Conservation (phyloP, 1,140 invertebrate genomes). For the Lasaia peninsularis region DNA sequence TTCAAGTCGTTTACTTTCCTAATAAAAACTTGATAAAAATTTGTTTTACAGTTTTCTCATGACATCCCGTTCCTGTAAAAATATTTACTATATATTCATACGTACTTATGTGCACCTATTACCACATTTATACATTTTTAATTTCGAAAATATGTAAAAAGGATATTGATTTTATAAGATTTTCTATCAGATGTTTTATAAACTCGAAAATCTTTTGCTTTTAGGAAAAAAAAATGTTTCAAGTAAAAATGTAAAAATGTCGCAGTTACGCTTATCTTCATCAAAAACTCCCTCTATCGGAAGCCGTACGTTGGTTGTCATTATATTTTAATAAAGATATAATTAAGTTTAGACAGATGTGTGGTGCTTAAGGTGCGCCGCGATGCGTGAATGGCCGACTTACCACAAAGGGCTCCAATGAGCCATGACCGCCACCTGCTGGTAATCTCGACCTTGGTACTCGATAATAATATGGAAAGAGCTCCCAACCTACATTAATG, state of each 20-base stretch:
- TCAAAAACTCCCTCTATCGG: background rate
- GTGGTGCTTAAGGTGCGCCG: conserved; percentile 17
- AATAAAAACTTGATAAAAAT: too few species aligned
- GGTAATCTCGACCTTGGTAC: conserved; percentile 19
- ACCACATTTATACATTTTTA: too few species aligned
- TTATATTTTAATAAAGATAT: conserved; percentile 4
- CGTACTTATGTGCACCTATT: too few species aligned
- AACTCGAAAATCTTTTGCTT: too few species aligned
- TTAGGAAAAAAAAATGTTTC: too few species aligned
- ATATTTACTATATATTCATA: too few species aligned
- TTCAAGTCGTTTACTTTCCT: too few species aligned
- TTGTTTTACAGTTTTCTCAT: too few species aligned
- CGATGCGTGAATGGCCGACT: conserved; percentile 19
- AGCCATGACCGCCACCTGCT: conserved; percentile 28
- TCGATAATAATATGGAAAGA: conserved; percentile 4
- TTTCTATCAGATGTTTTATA: too few species aligned
- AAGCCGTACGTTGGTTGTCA: background rate
- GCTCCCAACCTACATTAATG: background rate
- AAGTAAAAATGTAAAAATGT: background rate
- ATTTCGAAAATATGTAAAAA: too few species aligned
- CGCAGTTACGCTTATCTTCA: background rate
- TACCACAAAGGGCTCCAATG: conserved; percentile 18
- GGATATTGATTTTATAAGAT: too few species aligned
- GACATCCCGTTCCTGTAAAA: too few species aligned
- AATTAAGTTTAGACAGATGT: conserved; percentile 18